A percentile compares a stretch with the other conserved stretches of the same genome.
phyloP scores from a whole-genome alignment of 2,888 invertebrate species.

The Diarsia mendica region DNA sequence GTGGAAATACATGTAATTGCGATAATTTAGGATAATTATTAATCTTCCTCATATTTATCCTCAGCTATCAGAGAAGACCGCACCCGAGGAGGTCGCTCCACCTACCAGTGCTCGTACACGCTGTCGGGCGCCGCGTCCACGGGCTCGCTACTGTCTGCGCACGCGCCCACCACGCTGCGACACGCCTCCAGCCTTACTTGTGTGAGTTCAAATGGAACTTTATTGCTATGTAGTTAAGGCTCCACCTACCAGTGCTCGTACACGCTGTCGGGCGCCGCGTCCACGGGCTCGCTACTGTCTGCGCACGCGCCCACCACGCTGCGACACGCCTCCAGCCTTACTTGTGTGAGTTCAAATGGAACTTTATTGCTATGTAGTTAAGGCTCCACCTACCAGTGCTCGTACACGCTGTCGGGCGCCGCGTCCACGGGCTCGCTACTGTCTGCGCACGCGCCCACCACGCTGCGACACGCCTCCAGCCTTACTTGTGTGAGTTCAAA shows the following conservation, averaged over 20 bases:
- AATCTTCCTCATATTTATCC: background rate
- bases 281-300: slow-evolving; percentile 87
- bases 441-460: slow-evolving; percentile 83
- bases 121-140: slow-evolving; percentile 93
- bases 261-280: slow-evolving; percentile 94
- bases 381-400: slow-evolving; percentile 99
- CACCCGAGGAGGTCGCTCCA: slow-evolving; percentile 98
- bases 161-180: slow-evolving; percentile 83
- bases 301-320: slow-evolving; percentile 85
- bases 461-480: slow-evolving; percentile 87
- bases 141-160: slow-evolving; percentile 85
- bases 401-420: slow-evolving; percentile 95
- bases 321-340: slow-evolving; percentile 88
- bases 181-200: slow-evolving; percentile 88
- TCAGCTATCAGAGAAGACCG: slow-evolving; percentile 98
- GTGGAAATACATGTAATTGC: too few relatives aligned
- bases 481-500: slow-evolving; percentile 82
- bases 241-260: slow-evolving; percentile 99
- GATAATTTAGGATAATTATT: background rate
- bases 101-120: slow-evolving; percentile 98
- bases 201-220: slow-evolving; percentile 70
- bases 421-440: slow-evolving; percentile 90
- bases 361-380: background rate
- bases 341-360: slow-evolving; percentile 76
- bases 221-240: slow-evolving; percentile 76